phyloP scores from a whole-genome alignment of 2,113 vertebrate species.

The Megalops atlanticus region DNA sequence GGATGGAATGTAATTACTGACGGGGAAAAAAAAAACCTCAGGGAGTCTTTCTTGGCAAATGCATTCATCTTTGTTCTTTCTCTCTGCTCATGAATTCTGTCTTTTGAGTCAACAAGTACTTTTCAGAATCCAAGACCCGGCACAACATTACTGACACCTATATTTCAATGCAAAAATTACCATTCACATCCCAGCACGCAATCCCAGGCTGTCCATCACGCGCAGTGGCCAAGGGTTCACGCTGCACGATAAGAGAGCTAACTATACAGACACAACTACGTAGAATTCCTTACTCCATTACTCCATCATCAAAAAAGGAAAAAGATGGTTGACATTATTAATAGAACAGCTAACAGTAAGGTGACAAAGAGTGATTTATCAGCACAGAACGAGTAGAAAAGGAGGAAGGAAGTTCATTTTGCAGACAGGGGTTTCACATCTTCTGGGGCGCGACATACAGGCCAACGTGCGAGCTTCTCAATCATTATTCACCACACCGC shows the following conservation, averaged over 20 bases:
- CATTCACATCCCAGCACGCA: neutral
- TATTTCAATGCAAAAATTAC: neutral
- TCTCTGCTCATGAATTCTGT: constrained; percentile 8
- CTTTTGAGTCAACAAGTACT: neutral
- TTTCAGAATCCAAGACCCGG: neutral
- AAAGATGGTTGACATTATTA: neutral
- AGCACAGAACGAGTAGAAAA: neutral
- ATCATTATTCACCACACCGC: neutral
- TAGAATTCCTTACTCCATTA: neutral
- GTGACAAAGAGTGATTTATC: neutral
- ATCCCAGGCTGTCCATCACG: neutral
- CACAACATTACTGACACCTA: neutral
- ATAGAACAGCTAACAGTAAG: constrained; percentile 7
- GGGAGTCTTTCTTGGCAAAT: constrained; percentile 47
- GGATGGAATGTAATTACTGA: constrained; percentile 70
- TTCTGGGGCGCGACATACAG: neutral
- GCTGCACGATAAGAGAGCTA: neutral
- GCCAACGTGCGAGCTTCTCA: neutral
- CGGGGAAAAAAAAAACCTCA: constrained; percentile 24
- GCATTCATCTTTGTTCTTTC: constrained; percentile 47
- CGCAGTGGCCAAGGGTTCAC: neutral
- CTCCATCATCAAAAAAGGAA: neutral
- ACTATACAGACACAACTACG: neutral
- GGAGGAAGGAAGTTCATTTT: constrained; percentile 5
- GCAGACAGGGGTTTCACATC: neutral